Conservation (phyloP, 2,113 vertebrate genomes). For the Etheostoma cragini region DNA sequence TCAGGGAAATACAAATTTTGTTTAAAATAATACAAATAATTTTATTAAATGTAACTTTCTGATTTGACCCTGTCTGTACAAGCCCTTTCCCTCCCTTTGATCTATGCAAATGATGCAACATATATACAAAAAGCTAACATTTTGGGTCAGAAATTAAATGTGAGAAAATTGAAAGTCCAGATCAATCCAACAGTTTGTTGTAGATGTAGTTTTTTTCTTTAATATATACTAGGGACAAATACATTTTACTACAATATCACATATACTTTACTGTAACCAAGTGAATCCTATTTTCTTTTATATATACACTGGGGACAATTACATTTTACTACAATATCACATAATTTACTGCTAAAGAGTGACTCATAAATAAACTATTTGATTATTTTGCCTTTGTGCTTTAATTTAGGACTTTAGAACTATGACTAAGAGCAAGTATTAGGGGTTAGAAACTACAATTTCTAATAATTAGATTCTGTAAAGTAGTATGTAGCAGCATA, state of each 20-base stretch:
- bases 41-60: not conserved
- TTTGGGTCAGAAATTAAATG: not conserved
- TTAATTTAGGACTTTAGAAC: not conserved
- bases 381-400: not conserved
- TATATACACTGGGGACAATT: not conserved
- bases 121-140: not conserved
- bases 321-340: not conserved
- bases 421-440: not conserved
- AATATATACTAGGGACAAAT: not conserved
- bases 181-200: no score
- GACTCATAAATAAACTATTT: not conserved
- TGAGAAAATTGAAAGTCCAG: no score
- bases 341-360: not conserved
- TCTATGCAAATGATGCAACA: not conserved
- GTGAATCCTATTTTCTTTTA: not conserved
- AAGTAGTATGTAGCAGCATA: not conserved
- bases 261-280: not conserved
- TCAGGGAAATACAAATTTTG: not conserved
- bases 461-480: not conserved
- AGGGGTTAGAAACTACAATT: not conserved
- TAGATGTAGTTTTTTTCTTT: no score
- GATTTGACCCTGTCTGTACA: not conserved
- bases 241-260: not conserved
- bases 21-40: not conserved
- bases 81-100: no score